Evolutionary conservation across 2,888 invertebrate genomes (phyloP).

Genomic region (Cyclophora punctaria): DNA sequence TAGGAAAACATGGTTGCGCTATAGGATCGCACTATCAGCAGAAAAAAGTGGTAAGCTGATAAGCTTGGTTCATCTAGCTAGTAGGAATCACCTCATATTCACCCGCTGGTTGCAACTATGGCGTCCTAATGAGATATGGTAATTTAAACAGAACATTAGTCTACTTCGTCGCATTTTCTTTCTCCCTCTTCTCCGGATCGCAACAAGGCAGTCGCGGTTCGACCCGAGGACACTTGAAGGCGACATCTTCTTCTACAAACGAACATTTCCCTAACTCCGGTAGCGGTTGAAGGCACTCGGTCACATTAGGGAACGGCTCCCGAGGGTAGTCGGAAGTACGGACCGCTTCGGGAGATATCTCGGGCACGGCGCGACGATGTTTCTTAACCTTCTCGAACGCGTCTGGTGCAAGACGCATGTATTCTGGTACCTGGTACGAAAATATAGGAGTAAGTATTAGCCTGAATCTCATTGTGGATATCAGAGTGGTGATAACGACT

Average conservation of each 20-base stretch:
- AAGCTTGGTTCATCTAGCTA: no score
- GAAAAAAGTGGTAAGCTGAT: no score
- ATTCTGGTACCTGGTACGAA: constrained; percentile 43
- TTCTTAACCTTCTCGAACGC: constrained; percentile 52
- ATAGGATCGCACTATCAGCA: no score
- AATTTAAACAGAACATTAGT: no score
- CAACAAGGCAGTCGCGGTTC: constrained; percentile 49
- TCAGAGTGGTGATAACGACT: no score
- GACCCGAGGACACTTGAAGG: constrained; percentile 53
- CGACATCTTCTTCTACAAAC: constrained; percentile 50
- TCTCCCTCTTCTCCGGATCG: constrained; percentile 31
- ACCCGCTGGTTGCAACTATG: no score
- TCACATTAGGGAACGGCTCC: constrained; percentile 28
- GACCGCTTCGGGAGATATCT: constrained; percentile 54
- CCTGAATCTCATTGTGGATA: no score
- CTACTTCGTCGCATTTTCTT: background rate
- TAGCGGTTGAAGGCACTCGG: constrained; percentile 35
- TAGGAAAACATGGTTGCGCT: no score
- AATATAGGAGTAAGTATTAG: no score
- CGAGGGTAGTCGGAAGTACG: constrained; percentile 39
- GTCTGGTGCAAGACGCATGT: constrained; percentile 53
- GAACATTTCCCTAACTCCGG: constrained; percentile 38
- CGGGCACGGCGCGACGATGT: constrained; percentile 47
- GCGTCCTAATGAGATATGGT: no score
- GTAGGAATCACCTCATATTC: no score